These are phyloP conservation scores for Neoniphon sammara DNA, from an alignment of 2,797 vertebrate species.

Conservation along the genomic window DNA sequence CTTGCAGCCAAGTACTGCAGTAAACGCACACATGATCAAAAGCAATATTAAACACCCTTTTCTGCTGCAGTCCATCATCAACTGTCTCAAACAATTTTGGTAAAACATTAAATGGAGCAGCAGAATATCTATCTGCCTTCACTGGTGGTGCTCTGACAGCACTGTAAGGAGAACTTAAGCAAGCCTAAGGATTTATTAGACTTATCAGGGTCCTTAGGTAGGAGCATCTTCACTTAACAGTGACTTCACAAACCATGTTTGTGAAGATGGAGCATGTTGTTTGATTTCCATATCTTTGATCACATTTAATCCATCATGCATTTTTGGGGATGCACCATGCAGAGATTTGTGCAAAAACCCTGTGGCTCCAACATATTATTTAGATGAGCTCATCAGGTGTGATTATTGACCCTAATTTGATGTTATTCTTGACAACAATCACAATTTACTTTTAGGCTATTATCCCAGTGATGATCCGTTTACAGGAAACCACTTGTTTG, in stretches of 20 bases:
- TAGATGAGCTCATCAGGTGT: constrained; percentile 6
- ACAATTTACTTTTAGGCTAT: no score
- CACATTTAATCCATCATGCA: not conserved
- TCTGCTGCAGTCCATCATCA: not conserved
- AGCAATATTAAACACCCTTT: not conserved
- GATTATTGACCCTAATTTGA: constrained; percentile 17
- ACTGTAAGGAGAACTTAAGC: not conserved
- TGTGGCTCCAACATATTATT: constrained; percentile 20
- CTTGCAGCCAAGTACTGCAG: not conserved
- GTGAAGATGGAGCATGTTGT: not conserved
- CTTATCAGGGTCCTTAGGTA: not conserved
- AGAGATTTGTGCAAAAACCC: not conserved
- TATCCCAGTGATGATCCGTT: not conserved
- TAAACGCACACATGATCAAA: not conserved
- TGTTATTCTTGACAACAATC: constrained; percentile 2
- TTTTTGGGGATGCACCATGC: constrained; percentile 9
- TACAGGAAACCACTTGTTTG: not conserved
- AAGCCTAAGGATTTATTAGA: not conserved
- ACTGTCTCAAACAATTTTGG: not conserved
- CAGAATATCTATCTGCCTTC: not conserved
- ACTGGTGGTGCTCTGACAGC: not conserved
- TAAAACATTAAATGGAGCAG: not conserved
- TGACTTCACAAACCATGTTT: not conserved
- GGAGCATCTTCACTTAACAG: no score
- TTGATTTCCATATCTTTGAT: constrained; percentile 19